phyloP scores from a whole-genome alignment of 1,140 invertebrate genomes.

The Ditylenchus dipsaci region DNA sequence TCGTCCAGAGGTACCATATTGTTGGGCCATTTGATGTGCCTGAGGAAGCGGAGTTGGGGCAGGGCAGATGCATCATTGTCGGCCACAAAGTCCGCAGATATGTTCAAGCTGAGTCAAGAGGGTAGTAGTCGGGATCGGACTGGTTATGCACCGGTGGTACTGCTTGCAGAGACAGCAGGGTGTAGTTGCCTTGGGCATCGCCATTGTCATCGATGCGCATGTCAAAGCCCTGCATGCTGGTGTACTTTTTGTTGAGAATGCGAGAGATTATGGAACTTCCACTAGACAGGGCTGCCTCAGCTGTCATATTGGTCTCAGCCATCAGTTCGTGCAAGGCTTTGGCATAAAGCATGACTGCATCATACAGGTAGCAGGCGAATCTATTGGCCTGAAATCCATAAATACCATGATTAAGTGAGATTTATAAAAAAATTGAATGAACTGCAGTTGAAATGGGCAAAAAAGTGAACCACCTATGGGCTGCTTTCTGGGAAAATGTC shows the following conservation, averaged over 20 bases:
- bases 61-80: conserved; percentile 29
- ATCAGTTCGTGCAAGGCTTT: conserved; percentile 74
- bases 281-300: conserved; percentile 64
- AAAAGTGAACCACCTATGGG: background rate
- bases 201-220: conserved; percentile 84
- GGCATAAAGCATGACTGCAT: conserved; percentile 86
- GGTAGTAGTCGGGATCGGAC: conserved; percentile 31
- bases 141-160: conserved; percentile 40
- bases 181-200: conserved; percentile 93
- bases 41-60: conserved; percentile 63
- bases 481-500: background rate
- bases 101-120: conserved; percentile 58
- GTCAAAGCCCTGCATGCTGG: conserved; percentile 77
- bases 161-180: conserved; percentile 72
- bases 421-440: background rate
- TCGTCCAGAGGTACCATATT: conserved; percentile 79
- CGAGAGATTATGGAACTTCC: conserved; percentile 69
- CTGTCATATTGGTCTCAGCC: conserved; percentile 64
- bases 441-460: background rate
- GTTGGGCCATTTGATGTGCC: conserved; percentile 74
- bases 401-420: conserved; percentile 1
- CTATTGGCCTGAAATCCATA: conserved; percentile 69
- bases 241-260: conserved; percentile 69
- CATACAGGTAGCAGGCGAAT: conserved; percentile 90
- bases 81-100: conserved; percentile 55